phyloP scores from a whole-genome alignment of 1,140 invertebrate genomes.

The Ceratosolen fusciceps region DNA sequence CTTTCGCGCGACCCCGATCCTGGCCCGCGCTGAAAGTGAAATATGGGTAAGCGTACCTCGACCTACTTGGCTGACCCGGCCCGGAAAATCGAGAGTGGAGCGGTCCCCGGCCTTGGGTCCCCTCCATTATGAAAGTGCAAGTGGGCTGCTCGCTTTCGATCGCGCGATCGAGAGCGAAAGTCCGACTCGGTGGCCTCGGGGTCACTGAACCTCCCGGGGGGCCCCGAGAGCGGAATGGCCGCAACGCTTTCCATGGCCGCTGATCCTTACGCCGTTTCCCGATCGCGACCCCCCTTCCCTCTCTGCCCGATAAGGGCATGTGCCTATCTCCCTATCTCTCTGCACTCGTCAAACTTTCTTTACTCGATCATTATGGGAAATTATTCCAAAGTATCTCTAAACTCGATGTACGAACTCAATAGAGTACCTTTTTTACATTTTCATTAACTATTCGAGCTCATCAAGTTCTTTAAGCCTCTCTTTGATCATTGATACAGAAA shows the following conservation, averaged over 20 bases:
- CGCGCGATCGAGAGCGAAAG: slow-evolving; percentile 39
- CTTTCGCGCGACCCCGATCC: slow-evolving; percentile 37
- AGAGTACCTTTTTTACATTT: no score
- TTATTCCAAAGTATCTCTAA: no score
- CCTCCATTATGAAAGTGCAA: slow-evolving; percentile 60
- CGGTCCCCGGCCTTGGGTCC: slow-evolving; percentile 35
- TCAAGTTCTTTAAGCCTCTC: no score
- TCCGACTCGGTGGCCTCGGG: slow-evolving; percentile 25
- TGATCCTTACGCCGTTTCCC: neutral
- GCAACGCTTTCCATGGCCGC: neutral
- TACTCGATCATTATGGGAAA: no score
- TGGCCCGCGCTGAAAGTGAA: slow-evolving; percentile 38
- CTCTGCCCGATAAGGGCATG: no score
- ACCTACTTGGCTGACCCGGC: slow-evolving; percentile 47
- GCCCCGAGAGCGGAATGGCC: no score
- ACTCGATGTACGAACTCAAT: no score
- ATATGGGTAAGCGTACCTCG: slow-evolving; percentile 55
- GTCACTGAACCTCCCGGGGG: slow-evolving; percentile 16
- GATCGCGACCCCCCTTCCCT: neutral
- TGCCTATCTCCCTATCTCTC: no score
- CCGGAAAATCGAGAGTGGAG: slow-evolving; percentile 56
- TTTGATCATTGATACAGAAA: no score
- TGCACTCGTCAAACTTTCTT: no score
- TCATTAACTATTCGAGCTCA: no score
- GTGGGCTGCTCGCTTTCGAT: slow-evolving; percentile 52